phyloP scores from a whole-genome alignment of 2,797 vertebrate species.

The Syndactyla subalaris region DNA sequence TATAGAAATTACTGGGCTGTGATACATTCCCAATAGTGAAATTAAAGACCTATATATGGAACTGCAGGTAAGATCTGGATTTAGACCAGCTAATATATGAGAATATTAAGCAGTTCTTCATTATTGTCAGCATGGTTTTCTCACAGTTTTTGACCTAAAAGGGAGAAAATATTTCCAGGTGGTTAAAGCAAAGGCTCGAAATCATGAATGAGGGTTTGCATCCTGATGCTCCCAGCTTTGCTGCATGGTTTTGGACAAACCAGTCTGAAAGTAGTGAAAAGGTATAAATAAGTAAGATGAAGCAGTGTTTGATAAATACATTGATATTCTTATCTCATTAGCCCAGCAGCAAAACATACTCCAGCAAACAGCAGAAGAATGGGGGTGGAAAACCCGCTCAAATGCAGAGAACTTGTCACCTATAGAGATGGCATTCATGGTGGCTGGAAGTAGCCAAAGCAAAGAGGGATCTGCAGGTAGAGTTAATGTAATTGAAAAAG shows the following conservation, averaged over 20 bases:
- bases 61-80: background rate
- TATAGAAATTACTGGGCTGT: background rate
- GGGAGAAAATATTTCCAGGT: background rate
- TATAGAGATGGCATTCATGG: rapidly evolving
- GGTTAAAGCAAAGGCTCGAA: background rate
- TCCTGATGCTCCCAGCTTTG: background rate
- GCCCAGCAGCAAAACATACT: background rate
- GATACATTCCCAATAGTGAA: background rate
- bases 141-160: background rate
- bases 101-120: background rate
- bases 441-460: background rate
- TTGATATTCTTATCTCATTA: background rate
- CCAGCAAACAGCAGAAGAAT: background rate
- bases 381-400: background rate
- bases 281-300: background rate
- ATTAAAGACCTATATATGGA: background rate
- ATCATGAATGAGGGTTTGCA: background rate
- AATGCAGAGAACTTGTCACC: background rate
- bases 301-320: background rate
- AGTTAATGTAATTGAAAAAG: conserved; percentile 22
- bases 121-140: background rate
- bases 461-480: background rate
- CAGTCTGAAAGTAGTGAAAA: background rate
- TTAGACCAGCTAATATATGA: background rate
- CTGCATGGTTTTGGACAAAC: background rate